phyloP scores from a whole-genome alignment of 2,113 vertebrate genomes.

The Brienomyrus brachyistius region DNA sequence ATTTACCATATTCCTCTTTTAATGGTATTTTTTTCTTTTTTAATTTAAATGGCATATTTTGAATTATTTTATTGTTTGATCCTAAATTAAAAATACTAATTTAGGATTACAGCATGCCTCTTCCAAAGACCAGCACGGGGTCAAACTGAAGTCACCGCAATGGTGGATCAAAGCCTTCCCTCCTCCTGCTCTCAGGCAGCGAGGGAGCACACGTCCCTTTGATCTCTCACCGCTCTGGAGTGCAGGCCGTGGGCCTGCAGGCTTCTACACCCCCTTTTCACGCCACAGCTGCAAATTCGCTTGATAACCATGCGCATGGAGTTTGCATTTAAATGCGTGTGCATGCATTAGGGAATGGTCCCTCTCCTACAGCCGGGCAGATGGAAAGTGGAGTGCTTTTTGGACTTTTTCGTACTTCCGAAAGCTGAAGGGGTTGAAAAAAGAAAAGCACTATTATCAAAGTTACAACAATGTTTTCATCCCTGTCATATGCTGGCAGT shows the following conservation, averaged over 20 bases:
- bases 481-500: neutral
- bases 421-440: neutral
- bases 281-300: conserved; percentile 16
- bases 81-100: neutral
- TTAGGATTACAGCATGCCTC: neutral
- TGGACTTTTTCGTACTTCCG: neutral
- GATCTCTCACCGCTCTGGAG: conserved; percentile 52
- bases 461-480: neutral
- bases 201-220: conserved; percentile 46
- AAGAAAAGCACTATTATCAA: neutral
- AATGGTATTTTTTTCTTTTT: neutral
- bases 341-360: neutral
- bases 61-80: neutral
- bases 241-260: conserved; percentile 44
- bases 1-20: neutral
- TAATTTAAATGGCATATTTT: neutral
- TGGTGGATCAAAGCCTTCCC: conserved; percentile 55
- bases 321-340: conserved; percentile 13
- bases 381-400: neutral
- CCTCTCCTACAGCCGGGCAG: neutral
- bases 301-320: neutral
- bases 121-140: conserved; percentile 43
- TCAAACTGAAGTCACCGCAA: conserved; percentile 55
- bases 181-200: conserved; percentile 43
- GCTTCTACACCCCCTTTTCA: conserved; percentile 47